Conservation (phyloP, 2,888 invertebrate species). For the Nomada lathburiana region DNA sequence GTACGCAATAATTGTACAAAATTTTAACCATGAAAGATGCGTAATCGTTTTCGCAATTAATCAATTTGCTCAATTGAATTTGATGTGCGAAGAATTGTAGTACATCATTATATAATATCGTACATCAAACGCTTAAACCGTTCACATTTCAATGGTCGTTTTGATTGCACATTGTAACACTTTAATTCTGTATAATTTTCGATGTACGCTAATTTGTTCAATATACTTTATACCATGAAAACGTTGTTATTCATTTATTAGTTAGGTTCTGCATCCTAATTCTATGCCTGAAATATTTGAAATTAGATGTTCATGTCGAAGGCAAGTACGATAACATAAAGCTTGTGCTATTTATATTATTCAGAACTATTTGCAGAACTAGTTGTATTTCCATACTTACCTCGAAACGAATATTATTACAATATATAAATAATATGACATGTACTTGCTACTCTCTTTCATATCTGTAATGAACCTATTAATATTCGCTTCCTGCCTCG, state of each 20-base stretch:
- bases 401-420: background rate
- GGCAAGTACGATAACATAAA: background rate
- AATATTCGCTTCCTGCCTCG: conserved; percentile 14
- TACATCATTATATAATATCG: conserved; percentile 3
- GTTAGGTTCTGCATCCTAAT: conserved; percentile 49
- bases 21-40: background rate
- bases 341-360: conserved; percentile 11
- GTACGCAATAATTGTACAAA: background rate
- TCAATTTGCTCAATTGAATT: too few species aligned
- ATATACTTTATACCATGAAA: conserved; percentile 65
- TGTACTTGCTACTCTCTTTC: conserved; percentile 2
- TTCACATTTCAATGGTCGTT: conserved; percentile 49
- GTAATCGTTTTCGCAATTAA: background rate
- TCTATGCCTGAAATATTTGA: conserved; percentile 23
- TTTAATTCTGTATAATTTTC: conserved; percentile 63
- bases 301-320: conserved; percentile 5
- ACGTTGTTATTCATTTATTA: conserved; percentile 64
- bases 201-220: conserved; percentile 63
- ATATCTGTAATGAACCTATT: conserved; percentile 5
- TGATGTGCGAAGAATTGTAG: background rate
- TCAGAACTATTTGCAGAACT: background rate
- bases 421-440: conserved; percentile 9
- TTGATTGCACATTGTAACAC: conserved; percentile 59
- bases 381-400: background rate
- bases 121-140: background rate